Percentiles rank a stretch among this genome's conserved stretches.
Conservation (phyloP, 2,113 vertebrate species). For the Eudyptes chrysolophus region DNA sequence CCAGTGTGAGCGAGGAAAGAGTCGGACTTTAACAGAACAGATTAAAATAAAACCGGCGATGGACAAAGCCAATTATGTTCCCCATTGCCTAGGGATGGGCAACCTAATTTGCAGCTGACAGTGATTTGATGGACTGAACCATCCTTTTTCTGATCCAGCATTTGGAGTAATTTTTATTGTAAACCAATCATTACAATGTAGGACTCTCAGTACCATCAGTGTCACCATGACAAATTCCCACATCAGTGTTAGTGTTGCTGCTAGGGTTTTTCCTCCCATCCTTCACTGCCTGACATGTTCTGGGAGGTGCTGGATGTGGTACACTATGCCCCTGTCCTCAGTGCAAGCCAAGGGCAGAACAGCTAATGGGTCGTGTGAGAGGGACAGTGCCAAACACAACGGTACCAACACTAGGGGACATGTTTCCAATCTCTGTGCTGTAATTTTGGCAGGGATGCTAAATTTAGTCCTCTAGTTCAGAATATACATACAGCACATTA, state of each 20-base stretch:
- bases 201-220: conserved; percentile 24
- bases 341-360: neutral
- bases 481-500: neutral
- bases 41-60: conserved; percentile 55
- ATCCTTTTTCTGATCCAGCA: conserved; percentile 43
- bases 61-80: conserved; percentile 61
- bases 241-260: neutral
- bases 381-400: neutral
- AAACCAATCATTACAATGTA: conserved; percentile 36
- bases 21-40: conserved; percentile 28
- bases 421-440: neutral
- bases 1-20: neutral
- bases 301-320: neutral
- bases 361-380: neutral
- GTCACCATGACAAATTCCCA: conserved; percentile 52
- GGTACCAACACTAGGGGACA: neutral
- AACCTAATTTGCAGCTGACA: conserved; percentile 69
- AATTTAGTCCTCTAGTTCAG: neutral
- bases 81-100: conserved; percentile 64
- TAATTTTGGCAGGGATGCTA: neutral
- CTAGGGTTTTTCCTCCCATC: neutral
- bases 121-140: conserved; percentile 52
- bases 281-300: neutral
- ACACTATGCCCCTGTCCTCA: neutral
- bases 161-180: conserved; percentile 52